Evolutionary conservation across 1,140 invertebrate species (phyloP), one percentile per base, ranked within the genome.

Genomic region (Papilio polytes): DNA sequence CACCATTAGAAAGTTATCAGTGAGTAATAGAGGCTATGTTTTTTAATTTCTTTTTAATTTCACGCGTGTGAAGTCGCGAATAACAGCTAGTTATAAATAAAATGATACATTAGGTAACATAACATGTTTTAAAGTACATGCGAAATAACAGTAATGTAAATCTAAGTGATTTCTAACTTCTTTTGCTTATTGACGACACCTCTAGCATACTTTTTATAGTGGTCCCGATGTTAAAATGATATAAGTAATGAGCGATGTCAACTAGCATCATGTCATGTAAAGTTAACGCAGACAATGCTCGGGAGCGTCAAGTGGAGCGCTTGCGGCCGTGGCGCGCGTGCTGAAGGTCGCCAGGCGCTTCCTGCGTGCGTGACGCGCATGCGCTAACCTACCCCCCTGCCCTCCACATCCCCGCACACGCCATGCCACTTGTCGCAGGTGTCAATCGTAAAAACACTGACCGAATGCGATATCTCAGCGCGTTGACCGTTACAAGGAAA

Each of bases 321-420:
- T 78, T 81, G 88, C 81, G 91, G 88, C 91, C 91, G 85, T 93
- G 92, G 36, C 87, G 89, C 86, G 91, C 87, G 86, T 87, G 88
- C 51, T 86, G 92, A 94, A 93, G 93, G 92, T 87, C 92, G 91
- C 73, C 82, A 78, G 76, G 80, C 86, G 91, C 92, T 94, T 94
- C 93, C 93, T 94, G 91, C 90, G 91, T 91, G 90, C 93, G 92
- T 94, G 93, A 91, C 89, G 86, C 83, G 93, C 91, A 94, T 94
- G 87, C 88, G 83, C 86, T 66, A 81, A 74, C 74, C 77, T 53
- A 56, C 83, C 78, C 81, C 82, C 22, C 66, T 72, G 56, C 66
- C 84, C 78, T 3, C 31, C 31, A 3, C 31, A 36, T 36, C 81
- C 83, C 81, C 82, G 44, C 83, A 63, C 56, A 82, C 80, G 78